A percentile compares a stretch with the other conserved stretches of the same genome.
phyloP scores from a whole-genome alignment of 92 coral and sea anemone species.

The Nematostella vectensis region DNA sequence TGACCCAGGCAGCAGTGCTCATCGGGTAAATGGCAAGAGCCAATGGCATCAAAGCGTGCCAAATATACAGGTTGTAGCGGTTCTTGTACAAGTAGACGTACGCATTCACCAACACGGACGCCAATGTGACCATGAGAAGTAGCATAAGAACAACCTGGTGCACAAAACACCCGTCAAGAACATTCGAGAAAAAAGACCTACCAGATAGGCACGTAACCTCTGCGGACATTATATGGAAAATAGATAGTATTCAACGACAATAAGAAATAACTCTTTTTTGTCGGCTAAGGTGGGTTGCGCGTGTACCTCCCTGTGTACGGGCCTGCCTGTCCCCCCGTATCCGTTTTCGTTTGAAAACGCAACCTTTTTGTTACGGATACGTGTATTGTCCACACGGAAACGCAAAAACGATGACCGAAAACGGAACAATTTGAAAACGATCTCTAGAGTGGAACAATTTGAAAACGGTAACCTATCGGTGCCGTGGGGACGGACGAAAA shows the following conservation, averaged over 20 bases:
- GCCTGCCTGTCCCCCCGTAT: no score
- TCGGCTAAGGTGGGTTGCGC: no score
- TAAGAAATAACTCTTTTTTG: no score
- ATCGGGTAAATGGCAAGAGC: constrained; percentile 64
- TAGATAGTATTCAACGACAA: background rate
- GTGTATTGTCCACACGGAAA: no score
- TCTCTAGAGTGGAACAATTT: no score
- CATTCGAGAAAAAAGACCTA: constrained; percentile 3
- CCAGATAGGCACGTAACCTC: background rate
- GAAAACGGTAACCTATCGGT: no score
- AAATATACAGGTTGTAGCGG: constrained; percentile 40
- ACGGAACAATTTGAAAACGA: no score
- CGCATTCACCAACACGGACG: constrained; percentile 64
- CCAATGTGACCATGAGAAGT: constrained; percentile 36
- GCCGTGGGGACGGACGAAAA: no score
- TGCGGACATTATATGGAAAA: background rate
- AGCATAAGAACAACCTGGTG: constrained; percentile 39
- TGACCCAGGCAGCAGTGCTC: constrained; percentile 75
- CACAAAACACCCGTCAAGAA: constrained; percentile 1
- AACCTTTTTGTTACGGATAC: no score
- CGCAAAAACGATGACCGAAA: no score
- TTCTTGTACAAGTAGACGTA: constrained; percentile 63
- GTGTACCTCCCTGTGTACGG: no score
- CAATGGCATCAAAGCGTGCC: constrained; percentile 70
- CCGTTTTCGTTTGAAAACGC: no score